Evolutionary conservation across 2,113 vertebrate species (phyloP).

Genomic region (Helogale parvula): DNA sequence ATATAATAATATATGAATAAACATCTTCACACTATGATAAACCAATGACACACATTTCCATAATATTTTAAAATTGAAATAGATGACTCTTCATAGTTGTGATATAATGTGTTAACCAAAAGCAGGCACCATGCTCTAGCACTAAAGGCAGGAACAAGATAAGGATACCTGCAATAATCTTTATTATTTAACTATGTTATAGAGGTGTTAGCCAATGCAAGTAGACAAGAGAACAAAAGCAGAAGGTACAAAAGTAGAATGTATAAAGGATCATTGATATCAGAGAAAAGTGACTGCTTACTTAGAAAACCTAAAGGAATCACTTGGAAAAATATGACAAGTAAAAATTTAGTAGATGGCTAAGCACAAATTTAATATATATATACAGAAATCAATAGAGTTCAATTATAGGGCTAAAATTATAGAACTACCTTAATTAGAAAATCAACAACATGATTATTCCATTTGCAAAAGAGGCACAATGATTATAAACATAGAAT

Average conservation of each 20-base stretch:
- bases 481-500: background rate
- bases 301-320: background rate
- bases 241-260: background rate
- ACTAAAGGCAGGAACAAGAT: background rate
- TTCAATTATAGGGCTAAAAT: background rate
- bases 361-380: background rate
- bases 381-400: background rate
- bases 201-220: background rate
- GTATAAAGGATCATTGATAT: background rate
- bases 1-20: background rate
- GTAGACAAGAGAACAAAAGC: background rate
- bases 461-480: background rate
- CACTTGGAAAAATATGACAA: background rate
- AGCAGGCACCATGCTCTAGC: background rate
- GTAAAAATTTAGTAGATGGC: background rate
- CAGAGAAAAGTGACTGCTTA: background rate
- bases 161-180: background rate
- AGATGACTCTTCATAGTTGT: background rate
- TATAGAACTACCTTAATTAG: background rate
- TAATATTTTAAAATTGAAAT: background rate
- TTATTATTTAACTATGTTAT: background rate
- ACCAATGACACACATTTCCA: background rate
- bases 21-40: background rate
- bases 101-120: background rate
- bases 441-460: background rate